phyloP scores from a whole-genome alignment of 2,113 vertebrate species.

The Asarcornis scutulata region DNA sequence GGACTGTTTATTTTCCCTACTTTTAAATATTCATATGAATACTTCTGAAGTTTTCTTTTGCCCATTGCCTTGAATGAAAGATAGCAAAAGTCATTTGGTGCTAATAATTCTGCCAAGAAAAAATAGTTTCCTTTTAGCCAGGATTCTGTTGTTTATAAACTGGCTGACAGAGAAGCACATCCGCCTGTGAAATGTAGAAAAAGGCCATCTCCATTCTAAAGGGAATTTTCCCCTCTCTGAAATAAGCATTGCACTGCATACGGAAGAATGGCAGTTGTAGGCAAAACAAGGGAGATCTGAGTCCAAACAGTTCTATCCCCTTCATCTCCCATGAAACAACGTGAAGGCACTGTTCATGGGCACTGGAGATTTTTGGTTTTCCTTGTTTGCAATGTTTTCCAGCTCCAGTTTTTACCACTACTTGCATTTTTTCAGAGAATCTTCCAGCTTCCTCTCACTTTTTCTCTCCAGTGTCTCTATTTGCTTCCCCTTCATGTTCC shows the following conservation, averaged over 20 bases:
- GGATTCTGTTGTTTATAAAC: not conserved
- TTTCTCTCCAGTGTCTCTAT: not conserved
- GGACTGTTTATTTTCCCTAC: conserved; percentile 44
- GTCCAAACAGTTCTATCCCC: not conserved
- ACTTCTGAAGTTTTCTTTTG: conserved; percentile 30
- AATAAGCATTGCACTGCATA: not conserved
- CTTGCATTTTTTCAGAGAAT: not conserved
- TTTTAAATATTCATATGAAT: conserved; percentile 61
- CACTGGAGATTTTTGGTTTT: not conserved
- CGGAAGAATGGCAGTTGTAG: not conserved
- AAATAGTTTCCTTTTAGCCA: not conserved
- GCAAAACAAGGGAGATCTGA: not conserved
- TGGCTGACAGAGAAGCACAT: not conserved
- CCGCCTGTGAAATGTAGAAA: not conserved
- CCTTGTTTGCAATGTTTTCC: not conserved
- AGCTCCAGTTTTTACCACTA: not conserved
- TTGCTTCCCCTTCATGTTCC: not conserved
- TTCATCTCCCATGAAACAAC: not conserved
- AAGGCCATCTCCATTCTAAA: not conserved
- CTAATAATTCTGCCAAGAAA: not conserved
- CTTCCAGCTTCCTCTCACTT: not conserved
- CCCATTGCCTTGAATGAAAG: not conserved
- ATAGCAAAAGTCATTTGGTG: not conserved
- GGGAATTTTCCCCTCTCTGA: not conserved
- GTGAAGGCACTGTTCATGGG: not conserved